phyloP scores from a whole-genome alignment of 2,113 vertebrate genomes.

The Aplodontia rufa region DNA sequence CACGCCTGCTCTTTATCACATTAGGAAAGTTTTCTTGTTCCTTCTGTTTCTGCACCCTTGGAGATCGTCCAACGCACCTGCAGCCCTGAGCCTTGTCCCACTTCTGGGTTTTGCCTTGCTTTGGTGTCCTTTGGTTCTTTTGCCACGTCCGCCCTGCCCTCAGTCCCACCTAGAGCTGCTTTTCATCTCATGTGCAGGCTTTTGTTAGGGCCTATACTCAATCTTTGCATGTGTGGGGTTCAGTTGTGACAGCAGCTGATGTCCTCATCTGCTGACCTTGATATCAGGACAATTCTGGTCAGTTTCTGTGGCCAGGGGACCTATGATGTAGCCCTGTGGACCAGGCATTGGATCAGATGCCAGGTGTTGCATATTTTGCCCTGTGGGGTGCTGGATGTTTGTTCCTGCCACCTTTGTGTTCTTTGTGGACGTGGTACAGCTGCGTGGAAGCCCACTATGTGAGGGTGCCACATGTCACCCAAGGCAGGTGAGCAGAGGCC shows the following conservation, averaged over 20 bases:
- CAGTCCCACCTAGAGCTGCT: accelerated
- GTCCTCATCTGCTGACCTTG: background rate
- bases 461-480: background rate
- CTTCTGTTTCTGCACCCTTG: accelerated
- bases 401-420: background rate
- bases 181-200: accelerated
- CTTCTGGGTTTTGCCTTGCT: too few species aligned
- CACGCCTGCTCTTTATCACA: accelerated
- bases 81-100: accelerated
- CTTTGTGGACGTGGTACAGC: accelerated
- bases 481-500: background rate
- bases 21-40: background rate
- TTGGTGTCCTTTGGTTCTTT: too few species aligned
- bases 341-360: accelerated
- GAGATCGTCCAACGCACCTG: too few species aligned
- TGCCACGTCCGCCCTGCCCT: accelerated
- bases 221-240: background rate
- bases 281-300: background rate
- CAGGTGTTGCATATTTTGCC: accelerated
- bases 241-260: background rate
- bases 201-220: background rate
- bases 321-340: background rate
- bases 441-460: background rate
- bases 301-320: accelerated
- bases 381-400: background rate